A percentile compares a stretch with the other conserved stretches of the same genome.
Conservation (phyloP, 2,888 invertebrate species). For the Caenorhabditis doughertyi region DNA sequence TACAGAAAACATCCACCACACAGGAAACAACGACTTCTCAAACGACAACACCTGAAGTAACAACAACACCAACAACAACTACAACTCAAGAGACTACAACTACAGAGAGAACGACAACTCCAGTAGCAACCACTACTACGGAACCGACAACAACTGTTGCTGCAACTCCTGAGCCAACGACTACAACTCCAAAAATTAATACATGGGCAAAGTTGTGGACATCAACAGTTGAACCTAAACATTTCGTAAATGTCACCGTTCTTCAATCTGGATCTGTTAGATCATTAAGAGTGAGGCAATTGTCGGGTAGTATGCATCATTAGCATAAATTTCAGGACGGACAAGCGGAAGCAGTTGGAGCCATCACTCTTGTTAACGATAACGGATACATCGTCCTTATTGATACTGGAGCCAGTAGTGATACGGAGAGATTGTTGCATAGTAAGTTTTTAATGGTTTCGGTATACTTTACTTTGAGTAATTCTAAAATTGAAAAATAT, state of each 20-base stretch:
- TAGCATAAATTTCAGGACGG: constrained; percentile 69
- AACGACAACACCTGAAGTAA: constrained; percentile 48
- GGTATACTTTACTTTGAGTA: too few species aligned
- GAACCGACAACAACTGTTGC: constrained; percentile 59
- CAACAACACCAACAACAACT: constrained; percentile 42
- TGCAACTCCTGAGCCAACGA: constrained; percentile 62
- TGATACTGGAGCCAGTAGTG: constrained; percentile 79
- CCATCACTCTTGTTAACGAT: constrained; percentile 80
- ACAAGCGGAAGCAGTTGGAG: constrained; percentile 78
- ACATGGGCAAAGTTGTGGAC: constrained; percentile 79
- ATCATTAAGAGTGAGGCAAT: constrained; percentile 71
- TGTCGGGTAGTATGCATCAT: not conserved
- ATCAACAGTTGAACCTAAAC: constrained; percentile 74
- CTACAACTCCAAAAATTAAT: constrained; percentile 44
- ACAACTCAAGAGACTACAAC: too few species aligned
- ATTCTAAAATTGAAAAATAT: too few species aligned
- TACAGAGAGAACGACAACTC: constrained; percentile 37
- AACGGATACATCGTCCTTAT: constrained; percentile 78
- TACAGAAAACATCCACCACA: constrained; percentile 53
- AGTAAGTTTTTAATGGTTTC: constrained; percentile 62
- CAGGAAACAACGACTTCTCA: constrained; percentile 46
- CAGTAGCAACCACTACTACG: constrained; percentile 53
- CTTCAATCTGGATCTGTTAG: constrained; percentile 78
- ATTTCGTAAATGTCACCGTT: constrained; percentile 78
- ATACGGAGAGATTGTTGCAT: constrained; percentile 79